A percentile compares a stretch with the other conserved stretches of the same genome.
Evolutionary conservation across 2,113 vertebrate species (phyloP).

Genomic region (Sarotherodon lohbergeri): DNA sequence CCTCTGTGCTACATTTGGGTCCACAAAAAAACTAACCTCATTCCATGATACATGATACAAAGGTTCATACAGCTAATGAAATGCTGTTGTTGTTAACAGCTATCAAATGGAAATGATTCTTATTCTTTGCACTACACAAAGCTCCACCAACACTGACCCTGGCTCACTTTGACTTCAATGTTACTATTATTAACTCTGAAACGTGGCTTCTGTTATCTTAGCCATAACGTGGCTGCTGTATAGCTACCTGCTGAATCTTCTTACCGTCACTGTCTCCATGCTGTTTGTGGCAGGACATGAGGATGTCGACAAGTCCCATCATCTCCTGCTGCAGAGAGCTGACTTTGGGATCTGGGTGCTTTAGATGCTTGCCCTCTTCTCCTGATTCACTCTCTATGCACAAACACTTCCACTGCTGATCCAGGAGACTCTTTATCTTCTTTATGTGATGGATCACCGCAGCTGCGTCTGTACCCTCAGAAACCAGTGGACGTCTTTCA

Average conservation of each 20-base stretch:
- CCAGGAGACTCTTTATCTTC: constrained; percentile 85
- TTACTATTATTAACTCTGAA: not conserved
- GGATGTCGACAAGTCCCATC: constrained; percentile 80
- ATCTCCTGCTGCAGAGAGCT: constrained; percentile 88
- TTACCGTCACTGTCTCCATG: constrained; percentile 36
- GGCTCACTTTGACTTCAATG: not conserved
- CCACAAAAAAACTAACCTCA: not conserved
- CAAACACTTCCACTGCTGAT: constrained; percentile 90
- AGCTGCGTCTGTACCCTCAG: constrained; percentile 57
- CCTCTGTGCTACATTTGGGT: not conserved
- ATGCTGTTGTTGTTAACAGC: not conserved
- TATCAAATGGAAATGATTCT: not conserved
- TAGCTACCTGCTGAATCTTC: constrained; percentile 32
- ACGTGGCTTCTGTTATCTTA: not conserved
- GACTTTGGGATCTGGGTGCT: constrained; percentile 82
- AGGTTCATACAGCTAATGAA: not conserved
- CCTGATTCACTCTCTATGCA: constrained; percentile 72
- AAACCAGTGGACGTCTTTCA: not conserved
- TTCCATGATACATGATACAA: not conserved
- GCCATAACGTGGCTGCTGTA: not conserved
- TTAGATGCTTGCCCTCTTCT: constrained; percentile 70
- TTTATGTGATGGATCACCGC: constrained; percentile 73
- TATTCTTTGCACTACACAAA: not conserved
- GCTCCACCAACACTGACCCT: not conserved
- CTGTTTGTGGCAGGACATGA: constrained; percentile 77